These are phyloP conservation scores for Podocnemis expansa DNA, from an alignment of 2,113 vertebrate species.

Conservation along the genomic window DNA sequence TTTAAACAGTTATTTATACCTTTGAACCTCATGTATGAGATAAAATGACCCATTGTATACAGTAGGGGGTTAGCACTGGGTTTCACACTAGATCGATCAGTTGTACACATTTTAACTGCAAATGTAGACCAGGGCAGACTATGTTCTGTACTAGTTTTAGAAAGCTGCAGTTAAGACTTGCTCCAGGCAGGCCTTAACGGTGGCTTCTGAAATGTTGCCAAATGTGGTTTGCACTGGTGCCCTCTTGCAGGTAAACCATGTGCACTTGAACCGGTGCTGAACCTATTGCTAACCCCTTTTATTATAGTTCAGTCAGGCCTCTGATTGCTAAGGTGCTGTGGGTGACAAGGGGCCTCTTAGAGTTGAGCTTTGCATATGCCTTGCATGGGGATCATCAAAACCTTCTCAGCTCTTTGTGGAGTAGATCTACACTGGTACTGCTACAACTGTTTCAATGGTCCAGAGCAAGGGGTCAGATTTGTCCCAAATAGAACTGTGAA, in stretches of 20 bases:
- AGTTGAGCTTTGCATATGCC: neutral
- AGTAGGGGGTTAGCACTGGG: neutral
- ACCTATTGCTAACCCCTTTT: neutral
- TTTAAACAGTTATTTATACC: neutral
- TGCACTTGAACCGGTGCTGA: neutral
- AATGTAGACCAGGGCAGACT: neutral
- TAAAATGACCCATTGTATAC: neutral
- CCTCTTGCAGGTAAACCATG: neutral
- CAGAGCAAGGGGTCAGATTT: no score
- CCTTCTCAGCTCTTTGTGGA: neutral
- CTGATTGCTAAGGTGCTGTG: neutral
- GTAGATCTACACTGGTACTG: neutral
- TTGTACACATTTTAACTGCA: neutral
- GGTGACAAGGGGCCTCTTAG: neutral
- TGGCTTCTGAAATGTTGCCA: neutral
- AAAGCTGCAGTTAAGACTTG: neutral
- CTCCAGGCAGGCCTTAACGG: neutral
- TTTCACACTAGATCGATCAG: neutral
- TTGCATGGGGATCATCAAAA: neutral
- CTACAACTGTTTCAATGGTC: no score
- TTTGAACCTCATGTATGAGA: neutral
- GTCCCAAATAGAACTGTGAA: no score
- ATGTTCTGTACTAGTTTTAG: neutral
- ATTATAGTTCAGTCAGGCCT: neutral
- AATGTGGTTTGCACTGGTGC: neutral